These are phyloP conservation scores for Sepiola atlantica DNA, from an alignment of 2,888 invertebrate species.

Conservation along the genomic window DNA sequence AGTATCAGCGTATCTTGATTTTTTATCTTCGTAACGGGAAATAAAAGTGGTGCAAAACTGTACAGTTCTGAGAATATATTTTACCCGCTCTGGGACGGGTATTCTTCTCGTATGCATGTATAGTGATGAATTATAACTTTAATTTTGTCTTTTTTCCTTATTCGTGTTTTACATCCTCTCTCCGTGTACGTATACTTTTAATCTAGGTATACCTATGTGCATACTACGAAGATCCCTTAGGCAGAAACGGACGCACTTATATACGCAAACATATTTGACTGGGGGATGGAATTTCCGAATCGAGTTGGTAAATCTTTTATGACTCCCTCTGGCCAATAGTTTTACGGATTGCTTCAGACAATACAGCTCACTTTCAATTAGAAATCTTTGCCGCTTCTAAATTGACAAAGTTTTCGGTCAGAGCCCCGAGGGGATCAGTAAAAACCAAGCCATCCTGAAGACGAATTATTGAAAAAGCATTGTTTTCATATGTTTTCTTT, in stretches of 20 bases:
- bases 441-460: neutral
- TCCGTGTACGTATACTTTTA: neutral
- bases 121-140: too few species aligned
- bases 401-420: conserved; percentile 32
- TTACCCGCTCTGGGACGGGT: too few species aligned
- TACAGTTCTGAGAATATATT: too few species aligned
- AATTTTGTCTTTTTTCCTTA: too few species aligned
- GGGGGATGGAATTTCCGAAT: neutral
- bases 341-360: neutral
- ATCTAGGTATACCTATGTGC: neutral
- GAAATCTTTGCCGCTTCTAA: neutral
- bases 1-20: too few species aligned
- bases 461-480: neutral
- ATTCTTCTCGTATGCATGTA: too few species aligned
- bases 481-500: neutral
- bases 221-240: neutral
- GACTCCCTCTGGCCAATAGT: neutral
- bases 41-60: too few species aligned
- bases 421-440: neutral
- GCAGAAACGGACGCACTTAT: neutral
- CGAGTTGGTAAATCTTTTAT: neutral
- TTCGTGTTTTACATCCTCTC: too few species aligned
- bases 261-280: neutral
- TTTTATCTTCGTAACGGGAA: too few species aligned
- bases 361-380: neutral